Percentiles rank a stretch among this genome's conserved stretches.
phyloP scores from a whole-genome alignment of 2,797 vertebrate genomes.

The Scolopax bukidnonensis region DNA sequence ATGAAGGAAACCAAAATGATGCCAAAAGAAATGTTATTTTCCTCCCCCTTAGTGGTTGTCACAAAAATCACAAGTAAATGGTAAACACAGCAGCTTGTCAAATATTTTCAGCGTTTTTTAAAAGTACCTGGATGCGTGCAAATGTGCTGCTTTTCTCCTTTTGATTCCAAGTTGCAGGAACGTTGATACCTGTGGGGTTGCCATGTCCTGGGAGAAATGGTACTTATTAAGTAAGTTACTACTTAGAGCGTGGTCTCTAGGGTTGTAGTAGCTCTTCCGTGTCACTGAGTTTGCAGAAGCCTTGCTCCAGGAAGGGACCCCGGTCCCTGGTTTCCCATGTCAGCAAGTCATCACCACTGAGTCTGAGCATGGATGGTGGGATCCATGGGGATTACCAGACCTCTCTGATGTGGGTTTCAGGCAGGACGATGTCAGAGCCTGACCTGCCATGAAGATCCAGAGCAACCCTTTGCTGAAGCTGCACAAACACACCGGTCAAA shows the following conservation, averaged over 20 bases:
- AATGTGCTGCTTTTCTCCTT: neutral
- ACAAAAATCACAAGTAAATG: slow-evolving; percentile 29
- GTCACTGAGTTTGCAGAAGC: neutral
- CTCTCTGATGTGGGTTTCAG: neutral
- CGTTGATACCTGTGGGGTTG: fast-evolving
- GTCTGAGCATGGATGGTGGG: neutral
- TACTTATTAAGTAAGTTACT: neutral
- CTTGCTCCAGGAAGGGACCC: neutral
- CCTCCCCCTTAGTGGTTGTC: slow-evolving; percentile 2
- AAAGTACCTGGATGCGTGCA: neutral
- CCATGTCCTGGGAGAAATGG: neutral
- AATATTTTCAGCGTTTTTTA: neutral
- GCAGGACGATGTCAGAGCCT: neutral
- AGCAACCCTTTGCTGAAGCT: neutral
- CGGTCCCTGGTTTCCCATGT: neutral
- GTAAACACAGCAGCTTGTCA: neutral
- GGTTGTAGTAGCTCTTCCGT: neutral
- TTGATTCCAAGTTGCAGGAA: neutral
- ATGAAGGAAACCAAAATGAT: slow-evolving; percentile 34
- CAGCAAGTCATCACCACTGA: neutral
- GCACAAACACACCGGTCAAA: neutral
- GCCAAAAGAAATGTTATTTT: slow-evolving; percentile 22
- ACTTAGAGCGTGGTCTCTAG: neutral
- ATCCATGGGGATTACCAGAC: neutral
- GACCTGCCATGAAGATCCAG: neutral